phyloP scores from a whole-genome alignment of 1,140 invertebrate species.

The Zaprionus lachaisei region DNA sequence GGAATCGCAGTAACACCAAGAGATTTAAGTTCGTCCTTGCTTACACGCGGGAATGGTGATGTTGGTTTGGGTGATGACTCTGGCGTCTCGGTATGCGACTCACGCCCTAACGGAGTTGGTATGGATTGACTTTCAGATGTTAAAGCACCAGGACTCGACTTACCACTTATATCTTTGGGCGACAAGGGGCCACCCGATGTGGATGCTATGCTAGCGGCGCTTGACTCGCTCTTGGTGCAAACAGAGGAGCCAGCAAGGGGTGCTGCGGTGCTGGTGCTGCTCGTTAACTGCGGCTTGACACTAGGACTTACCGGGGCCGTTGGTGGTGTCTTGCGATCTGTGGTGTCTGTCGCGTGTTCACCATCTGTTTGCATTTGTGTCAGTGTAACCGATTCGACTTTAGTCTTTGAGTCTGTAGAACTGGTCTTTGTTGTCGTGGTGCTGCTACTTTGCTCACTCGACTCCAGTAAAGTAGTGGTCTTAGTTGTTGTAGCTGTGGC shows the following conservation, averaged over 20 bases:
- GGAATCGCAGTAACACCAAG: slow-evolving; percentile 33
- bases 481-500: slow-evolving; percentile 38
- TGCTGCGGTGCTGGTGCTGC: slow-evolving; percentile 26
- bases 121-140: slow-evolving; percentile 84
- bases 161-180: slow-evolving; percentile 81
- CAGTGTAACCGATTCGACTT: slow-evolving; percentile 67
- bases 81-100: slow-evolving; percentile 78
- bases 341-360: slow-evolving; percentile 27
- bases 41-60: slow-evolving; percentile 80
- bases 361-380: slow-evolving; percentile 58
- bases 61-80: slow-evolving; percentile 84
- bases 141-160: slow-evolving; percentile 79
- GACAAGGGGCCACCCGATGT: slow-evolving; percentile 75
- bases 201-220: slow-evolving; percentile 65
- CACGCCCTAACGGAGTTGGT: slow-evolving; percentile 77
- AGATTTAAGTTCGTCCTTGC: slow-evolving; percentile 75
- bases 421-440: slow-evolving; percentile 21
- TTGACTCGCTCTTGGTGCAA: slow-evolving; percentile 55
- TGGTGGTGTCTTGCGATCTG: slow-evolving; percentile 78
- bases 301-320: slow-evolving; percentile 81
- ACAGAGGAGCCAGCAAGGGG: slow-evolving; percentile 8
- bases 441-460: slow-evolving; percentile 55
- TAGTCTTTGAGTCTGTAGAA: slow-evolving; percentile 47
- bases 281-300: slow-evolving; percentile 46
- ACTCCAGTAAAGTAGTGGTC: slow-evolving; percentile 52